A percentile compares a stretch with the other conserved stretches of the same genome.
Conservation (phyloP, 2,113 vertebrate species). For the Campylomormyrus tamandua region DNA sequence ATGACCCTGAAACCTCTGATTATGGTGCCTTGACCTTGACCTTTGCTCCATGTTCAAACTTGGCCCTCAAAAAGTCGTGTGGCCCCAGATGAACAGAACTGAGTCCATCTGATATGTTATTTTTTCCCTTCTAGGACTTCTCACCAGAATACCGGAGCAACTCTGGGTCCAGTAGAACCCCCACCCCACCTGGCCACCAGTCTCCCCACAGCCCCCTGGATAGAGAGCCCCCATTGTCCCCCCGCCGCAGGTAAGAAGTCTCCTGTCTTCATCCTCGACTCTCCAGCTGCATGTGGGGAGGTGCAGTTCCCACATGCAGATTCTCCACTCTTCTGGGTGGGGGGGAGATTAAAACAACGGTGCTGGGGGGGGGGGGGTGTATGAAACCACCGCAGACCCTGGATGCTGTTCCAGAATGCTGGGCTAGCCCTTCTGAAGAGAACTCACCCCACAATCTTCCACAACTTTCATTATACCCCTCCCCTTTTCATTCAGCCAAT, state of each 20-base stretch:
- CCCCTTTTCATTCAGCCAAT: slow-evolving; percentile 45
- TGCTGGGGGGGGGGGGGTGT: not conserved
- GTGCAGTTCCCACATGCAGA: not conserved
- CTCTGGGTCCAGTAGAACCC: slow-evolving; percentile 59
- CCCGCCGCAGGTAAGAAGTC: slow-evolving; percentile 55
- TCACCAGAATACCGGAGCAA: slow-evolving; percentile 53
- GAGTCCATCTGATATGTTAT: not conserved
- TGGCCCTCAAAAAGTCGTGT: not conserved
- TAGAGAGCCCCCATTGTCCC: slow-evolving; percentile 51
- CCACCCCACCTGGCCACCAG: slow-evolving; percentile 61
- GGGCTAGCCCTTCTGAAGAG: not conserved
- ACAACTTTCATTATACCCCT: slow-evolving; percentile 32
- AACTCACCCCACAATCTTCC: slow-evolving; percentile 16
- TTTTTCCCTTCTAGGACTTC: slow-evolving; percentile 48
- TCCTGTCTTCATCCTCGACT: not conserved
- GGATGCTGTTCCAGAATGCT: not conserved
- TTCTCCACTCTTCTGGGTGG: not conserved
- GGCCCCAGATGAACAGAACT: not conserved
- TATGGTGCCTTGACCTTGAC: not conserved
- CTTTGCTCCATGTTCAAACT: not conserved
- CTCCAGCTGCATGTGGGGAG: not conserved
- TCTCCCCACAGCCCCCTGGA: slow-evolving; percentile 59
- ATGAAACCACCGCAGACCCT: not conserved
- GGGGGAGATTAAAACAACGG: not conserved
- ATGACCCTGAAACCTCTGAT: not conserved